phyloP scores from a whole-genome alignment of 2,888 invertebrate species.

The Labia minor region DNA sequence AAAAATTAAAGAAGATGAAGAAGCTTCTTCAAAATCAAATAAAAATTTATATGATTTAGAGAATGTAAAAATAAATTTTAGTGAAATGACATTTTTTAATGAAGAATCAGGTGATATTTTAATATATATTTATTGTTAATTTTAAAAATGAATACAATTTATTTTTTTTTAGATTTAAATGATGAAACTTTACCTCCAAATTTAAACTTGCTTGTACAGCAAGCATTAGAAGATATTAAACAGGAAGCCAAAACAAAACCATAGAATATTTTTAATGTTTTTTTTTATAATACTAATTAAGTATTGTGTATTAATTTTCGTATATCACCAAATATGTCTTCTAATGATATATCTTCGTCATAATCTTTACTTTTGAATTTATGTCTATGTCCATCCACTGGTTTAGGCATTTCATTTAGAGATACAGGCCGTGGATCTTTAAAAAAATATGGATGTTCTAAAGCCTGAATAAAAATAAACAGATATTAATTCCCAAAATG shows the following conservation, averaged over 20 bases:
- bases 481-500: too few species aligned
- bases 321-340: conserved; percentile 21
- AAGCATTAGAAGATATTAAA: conserved; percentile 39
- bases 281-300: not conserved
- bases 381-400: conserved; percentile 32
- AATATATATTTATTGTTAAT: too few species aligned
- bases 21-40: not conserved
- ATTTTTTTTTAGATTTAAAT: conserved; percentile 35
- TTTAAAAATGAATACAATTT: too few species aligned
- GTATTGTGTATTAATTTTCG: conserved; percentile 16
- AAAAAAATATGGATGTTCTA: conserved; percentile 61
- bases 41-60: not conserved
- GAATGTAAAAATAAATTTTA: not conserved
- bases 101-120: not conserved
- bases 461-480: conserved; percentile 50
- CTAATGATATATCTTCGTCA: conserved; percentile 23
- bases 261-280: too few species aligned
- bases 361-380: conserved; percentile 24
- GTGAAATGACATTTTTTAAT: not conserved
- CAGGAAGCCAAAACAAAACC: conserved; percentile 17
- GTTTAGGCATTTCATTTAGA: conserved; percentile 57
- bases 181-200: conserved; percentile 44
- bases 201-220: conserved; percentile 49
- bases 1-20: not conserved
- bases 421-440: conserved; percentile 53